phyloP scores from a whole-genome alignment of 2,797 vertebrate species.

The Helostoma temminkii region DNA sequence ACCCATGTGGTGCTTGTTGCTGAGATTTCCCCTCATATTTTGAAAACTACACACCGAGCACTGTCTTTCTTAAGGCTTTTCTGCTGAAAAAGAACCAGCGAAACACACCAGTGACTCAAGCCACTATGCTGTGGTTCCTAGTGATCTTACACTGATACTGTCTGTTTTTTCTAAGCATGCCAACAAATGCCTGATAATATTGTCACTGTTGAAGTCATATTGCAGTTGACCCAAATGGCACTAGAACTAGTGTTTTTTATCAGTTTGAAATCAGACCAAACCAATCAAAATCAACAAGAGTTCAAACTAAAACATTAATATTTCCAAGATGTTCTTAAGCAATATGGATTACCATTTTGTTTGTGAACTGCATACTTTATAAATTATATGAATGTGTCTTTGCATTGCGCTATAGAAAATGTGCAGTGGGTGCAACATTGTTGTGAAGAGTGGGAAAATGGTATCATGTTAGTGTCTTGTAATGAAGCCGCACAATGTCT shows the following conservation, averaged over 20 bases:
- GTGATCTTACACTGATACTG: slow-evolving; percentile 10
- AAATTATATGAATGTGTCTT: slow-evolving; percentile 82
- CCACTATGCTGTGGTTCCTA: slow-evolving; percentile 11
- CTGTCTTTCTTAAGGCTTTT: neutral
- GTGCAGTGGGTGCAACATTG: slow-evolving; percentile 80
- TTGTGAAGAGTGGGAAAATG: slow-evolving; percentile 16
- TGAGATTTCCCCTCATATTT: slow-evolving; percentile 8
- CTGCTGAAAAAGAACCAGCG: neutral
- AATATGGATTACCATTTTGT: slow-evolving; percentile 89
- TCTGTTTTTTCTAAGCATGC: slow-evolving; percentile 71
- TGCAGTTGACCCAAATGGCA: slow-evolving; percentile 79
- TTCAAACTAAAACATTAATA: slow-evolving; percentile 17
- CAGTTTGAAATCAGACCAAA: slow-evolving; percentile 16
- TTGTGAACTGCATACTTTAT: slow-evolving; percentile 72
- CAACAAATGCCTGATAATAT: slow-evolving; percentile 87
- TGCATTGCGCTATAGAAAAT: slow-evolving; percentile 80
- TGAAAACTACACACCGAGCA: neutral
- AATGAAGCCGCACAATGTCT: slow-evolving; percentile 7
- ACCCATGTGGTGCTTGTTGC: slow-evolving; percentile 6
- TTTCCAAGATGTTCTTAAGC: slow-evolving; percentile 87
- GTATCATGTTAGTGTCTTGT: slow-evolving; percentile 28
- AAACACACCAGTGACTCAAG: slow-evolving; percentile 3
- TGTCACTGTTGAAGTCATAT: slow-evolving; percentile 78
- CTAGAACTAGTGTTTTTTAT: slow-evolving; percentile 17
- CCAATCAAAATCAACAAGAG: slow-evolving; percentile 55